Evolutionary conservation across 2,888 invertebrate species (phyloP).

Genomic region (Augiades crinisus): DNA sequence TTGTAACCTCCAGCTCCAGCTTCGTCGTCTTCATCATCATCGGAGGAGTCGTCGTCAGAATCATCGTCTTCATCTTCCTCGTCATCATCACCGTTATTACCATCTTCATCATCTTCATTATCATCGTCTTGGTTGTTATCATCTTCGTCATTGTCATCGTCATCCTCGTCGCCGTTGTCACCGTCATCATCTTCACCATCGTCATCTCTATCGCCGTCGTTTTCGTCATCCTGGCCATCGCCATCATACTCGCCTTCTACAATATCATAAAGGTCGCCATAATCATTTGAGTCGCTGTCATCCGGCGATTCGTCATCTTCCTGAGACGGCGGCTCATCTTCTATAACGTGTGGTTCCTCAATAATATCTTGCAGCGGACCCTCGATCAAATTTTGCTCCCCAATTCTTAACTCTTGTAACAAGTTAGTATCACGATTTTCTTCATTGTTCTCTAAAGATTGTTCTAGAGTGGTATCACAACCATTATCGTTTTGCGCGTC

Average conservation of each 20-base stretch:
- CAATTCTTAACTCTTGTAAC: too few species aligned
- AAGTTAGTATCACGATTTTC: too few species aligned
- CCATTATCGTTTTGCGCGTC: too few species aligned
- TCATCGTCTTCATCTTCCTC: neutral
- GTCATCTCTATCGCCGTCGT: constrained; percentile 6
- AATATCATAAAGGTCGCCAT: too few species aligned
- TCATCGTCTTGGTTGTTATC: constrained; percentile 8
- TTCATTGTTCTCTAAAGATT: too few species aligned
- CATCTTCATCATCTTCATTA: constrained; percentile 6
- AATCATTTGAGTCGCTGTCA: too few species aligned
- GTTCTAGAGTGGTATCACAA: too few species aligned
- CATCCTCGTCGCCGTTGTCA: neutral
- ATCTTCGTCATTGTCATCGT: neutral
- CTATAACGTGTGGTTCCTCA: too few species aligned
- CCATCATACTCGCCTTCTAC: neutral
- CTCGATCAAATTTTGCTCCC: too few species aligned
- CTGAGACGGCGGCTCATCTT: too few species aligned
- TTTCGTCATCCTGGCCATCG: constrained; percentile 3
- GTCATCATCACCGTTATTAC: constrained; percentile 5
- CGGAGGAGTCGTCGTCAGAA: too few species aligned
- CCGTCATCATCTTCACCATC: neutral
- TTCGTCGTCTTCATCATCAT: neutral
- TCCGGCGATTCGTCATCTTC: neutral
- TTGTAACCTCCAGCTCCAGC: neutral
- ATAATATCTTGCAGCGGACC: too few species aligned